A percentile compares a stretch with the other conserved stretches of the same genome.
Conservation (phyloP, 2,113 vertebrate genomes). For the Cyphomyrus plagiostoma region DNA sequence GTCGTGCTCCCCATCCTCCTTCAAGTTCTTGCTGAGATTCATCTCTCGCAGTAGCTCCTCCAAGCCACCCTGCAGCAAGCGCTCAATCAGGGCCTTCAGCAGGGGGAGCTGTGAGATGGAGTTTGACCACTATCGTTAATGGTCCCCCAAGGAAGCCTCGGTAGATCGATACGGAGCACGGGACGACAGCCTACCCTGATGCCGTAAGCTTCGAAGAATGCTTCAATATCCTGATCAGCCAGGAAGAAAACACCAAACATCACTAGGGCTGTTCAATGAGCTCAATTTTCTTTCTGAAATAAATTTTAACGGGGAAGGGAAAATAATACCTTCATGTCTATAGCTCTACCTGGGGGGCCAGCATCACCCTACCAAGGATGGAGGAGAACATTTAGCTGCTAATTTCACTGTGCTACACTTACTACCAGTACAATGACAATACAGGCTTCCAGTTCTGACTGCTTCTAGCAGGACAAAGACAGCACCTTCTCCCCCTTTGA, state of each 20-base stretch:
- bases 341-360: conserved; percentile 50
- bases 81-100: conserved; percentile 71
- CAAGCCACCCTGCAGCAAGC: conserved; percentile 64
- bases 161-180: background rate
- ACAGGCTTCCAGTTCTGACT: background rate
- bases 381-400: background rate
- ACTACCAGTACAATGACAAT: background rate
- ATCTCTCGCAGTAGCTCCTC: conserved; percentile 59
- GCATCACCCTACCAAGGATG: conserved; percentile 50
- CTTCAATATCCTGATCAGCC: conserved; percentile 69
- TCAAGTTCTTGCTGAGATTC: conserved; percentile 36
- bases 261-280: conserved; percentile 4
- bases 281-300: background rate
- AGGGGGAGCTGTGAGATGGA: conserved; percentile 63
- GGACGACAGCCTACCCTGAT: conserved; percentile 66
- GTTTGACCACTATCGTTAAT: conserved; percentile 16
- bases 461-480: conserved; percentile 11
- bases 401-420: conserved; percentile 9
- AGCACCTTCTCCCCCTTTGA: conserved; percentile 56
- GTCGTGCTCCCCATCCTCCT: conserved; percentile 42
- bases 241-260: conserved; percentile 19
- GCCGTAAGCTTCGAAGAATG: conserved; percentile 75
- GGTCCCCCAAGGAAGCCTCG: background rate
- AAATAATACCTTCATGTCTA: conserved; percentile 58
- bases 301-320: background rate